Base-by-base conservation (phyloP, 1,140 invertebrate genomes). In the Cardiocondyla obscurior region DNA sequence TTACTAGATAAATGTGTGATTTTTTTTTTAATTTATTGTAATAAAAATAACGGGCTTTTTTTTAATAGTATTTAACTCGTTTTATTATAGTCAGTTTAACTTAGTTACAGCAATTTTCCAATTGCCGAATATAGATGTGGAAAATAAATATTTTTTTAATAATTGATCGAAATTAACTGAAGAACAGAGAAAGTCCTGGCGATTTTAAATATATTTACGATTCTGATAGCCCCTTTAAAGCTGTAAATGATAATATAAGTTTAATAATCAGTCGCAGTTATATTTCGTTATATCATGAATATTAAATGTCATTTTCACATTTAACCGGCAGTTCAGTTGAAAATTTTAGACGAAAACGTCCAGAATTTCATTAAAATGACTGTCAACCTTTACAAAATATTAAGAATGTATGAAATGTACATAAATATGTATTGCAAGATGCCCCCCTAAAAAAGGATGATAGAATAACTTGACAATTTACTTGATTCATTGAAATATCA, bases 401-500 rank as follows among this genome's bases (percentile, higher is more conserved):
- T 57, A 81, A 73, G 28, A 46, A 81, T 81, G 8, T 57, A 72
- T 8, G 65, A 12, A 33, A 73, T 73, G 28, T 10, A 16, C 28
- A 12, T 81, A 58, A 57, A 46, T 73, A 55, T 65, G 62, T 55
- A 51, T 55, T 14, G 36, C 33, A 14, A 79, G 28, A 79, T 69
- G 67, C 16, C 14, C 10, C 19, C 49, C 5, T 28, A 12, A 46
- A 72, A 77, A 10, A 58, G 6, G 28, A 39, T 39, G 58, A 1
- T 79, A 79, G 72, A 28, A 57, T 58, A 46, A 58, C n/a, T 12
- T 67, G 55, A 67, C 55, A 73, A 73, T 49, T 81, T 28, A 14
- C 8, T 19, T 51, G 42, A 72, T 57, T 81, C 67, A 36, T 3
- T 19, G 25, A 70, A 55, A 70, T 44, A 44, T 0, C 57, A 30